Evolutionary conservation across 2,888 invertebrate genomes (phyloP).

Genomic region (Lithophane socia): DNA sequence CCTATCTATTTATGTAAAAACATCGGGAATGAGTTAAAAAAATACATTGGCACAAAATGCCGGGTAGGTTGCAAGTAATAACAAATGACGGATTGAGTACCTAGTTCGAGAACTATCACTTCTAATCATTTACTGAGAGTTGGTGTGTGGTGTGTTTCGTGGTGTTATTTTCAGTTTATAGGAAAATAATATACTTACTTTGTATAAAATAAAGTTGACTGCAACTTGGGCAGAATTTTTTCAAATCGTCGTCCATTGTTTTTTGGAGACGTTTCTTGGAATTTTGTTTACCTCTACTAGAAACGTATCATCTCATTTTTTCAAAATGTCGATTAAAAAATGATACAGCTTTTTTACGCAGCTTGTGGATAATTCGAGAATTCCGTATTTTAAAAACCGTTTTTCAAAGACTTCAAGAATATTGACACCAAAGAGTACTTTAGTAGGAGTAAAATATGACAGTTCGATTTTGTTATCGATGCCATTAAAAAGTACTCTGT

Average conservation of each 20-base stretch:
- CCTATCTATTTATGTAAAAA: not conserved
- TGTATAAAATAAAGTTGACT: slow-evolving; percentile 81
- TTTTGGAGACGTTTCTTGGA: not conserved
- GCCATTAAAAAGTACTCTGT: no score
- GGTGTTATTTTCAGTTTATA: not conserved
- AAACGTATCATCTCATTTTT: slow-evolving; percentile 1
- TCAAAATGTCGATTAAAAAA: not conserved
- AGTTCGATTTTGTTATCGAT: no score
- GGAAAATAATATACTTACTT: slow-evolving; percentile 74
- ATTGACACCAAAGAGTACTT: no score
- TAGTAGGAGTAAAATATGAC: no score
- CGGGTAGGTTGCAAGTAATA: not conserved
- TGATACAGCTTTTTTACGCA: not conserved
- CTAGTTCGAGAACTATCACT: not conserved
- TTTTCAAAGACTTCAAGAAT: slow-evolving; percentile 13
- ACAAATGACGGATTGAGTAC: not conserved
- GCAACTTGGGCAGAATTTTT: slow-evolving; percentile 84
- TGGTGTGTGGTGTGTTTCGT: not conserved
- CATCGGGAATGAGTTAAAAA: not conserved
- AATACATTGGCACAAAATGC: not conserved
- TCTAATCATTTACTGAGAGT: not conserved
- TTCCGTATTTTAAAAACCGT: not conserved
- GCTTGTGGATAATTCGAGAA: not conserved
- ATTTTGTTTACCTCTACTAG: not conserved
- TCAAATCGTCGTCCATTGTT: slow-evolving; percentile 79